A percentile compares a stretch with the other conserved stretches of the same genome.
Evolutionary conservation across 1,140 invertebrate species (phyloP).

Genomic region (Triops cancriformis): DNA sequence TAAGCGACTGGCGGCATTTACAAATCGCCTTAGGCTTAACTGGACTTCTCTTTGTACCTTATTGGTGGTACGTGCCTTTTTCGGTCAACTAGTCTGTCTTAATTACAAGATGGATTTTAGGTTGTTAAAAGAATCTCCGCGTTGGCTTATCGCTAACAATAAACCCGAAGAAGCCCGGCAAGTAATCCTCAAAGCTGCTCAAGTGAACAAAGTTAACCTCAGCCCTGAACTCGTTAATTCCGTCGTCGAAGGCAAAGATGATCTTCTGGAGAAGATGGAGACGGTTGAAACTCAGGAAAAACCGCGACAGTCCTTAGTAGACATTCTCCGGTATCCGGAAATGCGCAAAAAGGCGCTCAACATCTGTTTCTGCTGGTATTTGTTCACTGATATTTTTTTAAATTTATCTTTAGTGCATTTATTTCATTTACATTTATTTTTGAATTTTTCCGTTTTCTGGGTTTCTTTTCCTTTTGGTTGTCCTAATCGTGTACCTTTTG

Average conservation of each 20-base stretch:
- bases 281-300: neutral
- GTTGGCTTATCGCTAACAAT: constrained; percentile 40
- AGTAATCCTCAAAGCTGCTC: constrained; percentile 33
- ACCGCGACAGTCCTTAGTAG: neutral
- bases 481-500: too few species aligned
- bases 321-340: neutral
- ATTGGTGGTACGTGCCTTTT: constrained; percentile 58
- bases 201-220: constrained; percentile 31
- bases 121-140: constrained; percentile 37
- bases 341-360: constrained; percentile 34
- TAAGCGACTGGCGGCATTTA: constrained; percentile 63
- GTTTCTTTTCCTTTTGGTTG: too few species aligned
- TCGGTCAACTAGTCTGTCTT: neutral
- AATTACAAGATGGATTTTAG: neutral
- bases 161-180: constrained; percentile 36
- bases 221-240: neutral
- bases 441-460: too few species aligned
- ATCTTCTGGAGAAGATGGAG: neutral
- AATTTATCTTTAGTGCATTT: too few species aligned
- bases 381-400: neutral
- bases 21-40: constrained; percentile 63
- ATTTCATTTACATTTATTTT: too few species aligned
- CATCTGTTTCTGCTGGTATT: constrained; percentile 11
- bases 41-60: constrained; percentile 58
- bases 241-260: neutral